Evolutionary conservation across 1,140 invertebrate species (phyloP).

Genomic region (Cardiocondyla obscurior): DNA sequence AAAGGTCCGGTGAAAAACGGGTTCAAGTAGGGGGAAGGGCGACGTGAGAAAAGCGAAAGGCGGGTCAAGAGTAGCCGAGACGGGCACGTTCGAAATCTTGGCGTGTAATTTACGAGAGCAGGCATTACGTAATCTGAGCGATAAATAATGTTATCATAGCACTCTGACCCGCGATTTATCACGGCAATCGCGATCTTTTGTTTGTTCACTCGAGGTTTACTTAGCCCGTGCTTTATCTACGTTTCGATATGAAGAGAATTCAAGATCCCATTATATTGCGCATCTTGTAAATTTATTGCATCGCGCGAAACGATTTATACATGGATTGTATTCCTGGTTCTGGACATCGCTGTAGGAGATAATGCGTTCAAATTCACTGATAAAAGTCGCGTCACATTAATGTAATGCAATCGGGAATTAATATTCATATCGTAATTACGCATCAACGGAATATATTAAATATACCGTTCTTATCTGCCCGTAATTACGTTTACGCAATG

Average conservation of each 20-base stretch:
- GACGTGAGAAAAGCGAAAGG: background rate
- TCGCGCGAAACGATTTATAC: background rate
- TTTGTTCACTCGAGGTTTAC: slow-evolving; percentile 8
- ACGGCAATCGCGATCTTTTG: slow-evolving; percentile 7
- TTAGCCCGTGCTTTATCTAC: background rate
- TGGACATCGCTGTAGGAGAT: background rate
- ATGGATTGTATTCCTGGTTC: background rate
- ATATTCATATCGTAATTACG: too few relatives aligned
- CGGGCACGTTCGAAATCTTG: slow-evolving; percentile 27
- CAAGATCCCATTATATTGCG: background rate
- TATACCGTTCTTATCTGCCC: background rate
- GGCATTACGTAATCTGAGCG: slow-evolving; percentile 25
- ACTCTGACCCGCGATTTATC: background rate
- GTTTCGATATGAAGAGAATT: slow-evolving; percentile 18
- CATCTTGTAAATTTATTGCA: background rate
- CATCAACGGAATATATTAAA: background rate
- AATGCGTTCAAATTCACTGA: background rate
- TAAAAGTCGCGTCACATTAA: background rate
- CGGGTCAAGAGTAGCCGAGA: slow-evolving; percentile 17
- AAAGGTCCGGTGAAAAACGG: slow-evolving; percentile 15
- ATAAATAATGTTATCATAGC: slow-evolving; percentile 39
- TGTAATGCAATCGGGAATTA: background rate
- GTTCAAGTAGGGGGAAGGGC: background rate
- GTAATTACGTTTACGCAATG: background rate
- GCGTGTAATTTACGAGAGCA: slow-evolving; percentile 33